phyloP scores from a whole-genome alignment of 2,888 invertebrate species.

The Anagyrus pseudococci region DNA sequence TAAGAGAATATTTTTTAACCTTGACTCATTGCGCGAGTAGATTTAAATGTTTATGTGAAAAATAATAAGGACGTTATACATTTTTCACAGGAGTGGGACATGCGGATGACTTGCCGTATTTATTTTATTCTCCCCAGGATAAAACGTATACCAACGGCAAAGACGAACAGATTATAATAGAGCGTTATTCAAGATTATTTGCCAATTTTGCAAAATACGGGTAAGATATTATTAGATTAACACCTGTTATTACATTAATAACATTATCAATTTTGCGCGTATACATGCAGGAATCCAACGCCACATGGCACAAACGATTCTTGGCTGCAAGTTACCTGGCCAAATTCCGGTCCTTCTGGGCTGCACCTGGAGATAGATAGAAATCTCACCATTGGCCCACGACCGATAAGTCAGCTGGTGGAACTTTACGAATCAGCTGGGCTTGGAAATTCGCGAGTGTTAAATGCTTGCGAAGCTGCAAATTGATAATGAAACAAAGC shows the following conservation, averaged over 20 bases:
- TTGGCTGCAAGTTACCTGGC: constrained; percentile 23
- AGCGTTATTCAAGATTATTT: constrained; percentile 67
- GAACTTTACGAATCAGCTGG: neutral
- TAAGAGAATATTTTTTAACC: neutral
- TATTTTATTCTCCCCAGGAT: constrained; percentile 60
- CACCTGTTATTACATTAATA: constrained; percentile 1
- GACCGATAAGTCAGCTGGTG: neutral
- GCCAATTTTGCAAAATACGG: constrained; percentile 67
- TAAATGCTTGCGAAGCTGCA: constrained; percentile 6
- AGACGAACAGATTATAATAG: constrained; percentile 53
- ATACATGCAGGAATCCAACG: constrained; percentile 43
- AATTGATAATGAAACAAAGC: too few relatives aligned
- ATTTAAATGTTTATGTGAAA: neutral
- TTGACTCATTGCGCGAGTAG: neutral
- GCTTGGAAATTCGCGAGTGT: neutral
- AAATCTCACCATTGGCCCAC: neutral
- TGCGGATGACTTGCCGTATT: constrained; percentile 68
- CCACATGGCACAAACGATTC: constrained; percentile 25
- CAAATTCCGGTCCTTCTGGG: constrained; percentile 4
- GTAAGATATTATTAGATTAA: constrained; percentile 29
- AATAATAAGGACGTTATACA: neutral
- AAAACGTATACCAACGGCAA: constrained; percentile 40
- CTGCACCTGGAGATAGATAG: constrained; percentile 11
- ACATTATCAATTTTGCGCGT: neutral
- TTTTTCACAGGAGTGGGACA: constrained; percentile 65